Evolutionary conservation across 1,140 invertebrate species (phyloP), one percentile per base, ranked within the genome.

Genomic region (Drosophila lini): DNA sequence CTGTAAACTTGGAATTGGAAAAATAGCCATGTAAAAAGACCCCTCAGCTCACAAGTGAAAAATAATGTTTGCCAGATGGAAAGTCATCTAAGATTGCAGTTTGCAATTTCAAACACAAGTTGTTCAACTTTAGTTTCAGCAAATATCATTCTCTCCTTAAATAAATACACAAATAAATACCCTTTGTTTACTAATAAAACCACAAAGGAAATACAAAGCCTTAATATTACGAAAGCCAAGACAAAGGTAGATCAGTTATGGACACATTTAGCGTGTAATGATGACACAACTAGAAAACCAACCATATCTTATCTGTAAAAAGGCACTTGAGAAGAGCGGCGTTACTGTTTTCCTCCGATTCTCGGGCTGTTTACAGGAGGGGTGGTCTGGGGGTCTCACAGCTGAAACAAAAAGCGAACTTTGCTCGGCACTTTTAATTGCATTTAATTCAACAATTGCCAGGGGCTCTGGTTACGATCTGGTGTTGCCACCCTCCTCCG

Each of bases 351-450:
- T 32, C 22, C 13, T 3, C 11, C 32, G 16, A 9, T 9, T 19
- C 48, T 10, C 5, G 52, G 6, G 8, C 11, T 41, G 28, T 63
- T 57, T 41, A 42, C 48, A 50, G 32, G 25, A 10, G n/a, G 47
- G 2, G 15, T 31, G 22, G 22, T 2, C 22, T 22, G 22, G 22
- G 22, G 22, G 22, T 28, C 1, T 5, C 8, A 34, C 8, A 34
- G 34, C 41, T 31, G 22, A 60, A 40, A 60, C 57, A 36, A 67
- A 40, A 67, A 28, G 50, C 62, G 74, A 71, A 78, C 81, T 85
- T 85, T 81, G 81, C 59, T 64, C 63, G 25, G 38, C 59, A n/a
- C 41, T 84, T 77, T 85, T 85, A 84, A 84, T 84, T 84, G 82
- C 81, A 85, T 71, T 75, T 70, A 78, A 85, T 86, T 86, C 59